Evolutionary conservation across 2,797 vertebrate genomes (phyloP), one percentile per base, ranked within the genome.

Genomic region (Cephalopachus bancanus): DNA sequence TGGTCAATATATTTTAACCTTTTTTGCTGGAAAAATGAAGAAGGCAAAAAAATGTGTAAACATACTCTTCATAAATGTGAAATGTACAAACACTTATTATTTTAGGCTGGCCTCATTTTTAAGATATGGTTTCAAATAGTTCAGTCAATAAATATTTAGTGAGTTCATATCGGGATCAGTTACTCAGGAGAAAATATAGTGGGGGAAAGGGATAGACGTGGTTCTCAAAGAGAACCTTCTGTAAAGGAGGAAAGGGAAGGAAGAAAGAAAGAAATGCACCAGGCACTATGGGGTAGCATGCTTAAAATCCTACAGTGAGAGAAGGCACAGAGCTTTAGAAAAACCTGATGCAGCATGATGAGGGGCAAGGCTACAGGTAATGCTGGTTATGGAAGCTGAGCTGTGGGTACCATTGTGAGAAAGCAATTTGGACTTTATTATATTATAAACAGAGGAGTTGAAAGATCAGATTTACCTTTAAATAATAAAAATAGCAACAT

Each of bases 121-220:
- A 87, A 94, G 72, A 87, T 60, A 28, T 75, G 44, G 11, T 79
- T 92, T 91, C 79, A 94, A 89, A 79, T 74, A 51, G 84, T 69
- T n/a, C 19, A 19, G 83, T 83, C 17, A 62, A 53, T 93, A 69
- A 83, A 74, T 65, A 37, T 33, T 67, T 9, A 59, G 51, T 78
- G n/a, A 89, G 1, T n/a, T 22, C 10, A 65, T 71, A n/a, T 30
- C 33, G 14, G 76, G 4, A 78, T 79, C 53, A 59, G n/a, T 84
- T 72, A 15, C 20, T 76, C 12, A 6, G 22, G n/a, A 44, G 44
- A 24, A n/a, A 67, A 65, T 62, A 49, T 0, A 17, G 11, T 15
- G 20, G 7, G 1, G 1, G 20, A 74, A 85, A 28, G 3, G 53
- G 44, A 69, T 1, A 51, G 19, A 12, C 10, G 5, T 5, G 10